phyloP scores from a whole-genome alignment of 1,140 invertebrate species.

The Brachionus rubens region DNA sequence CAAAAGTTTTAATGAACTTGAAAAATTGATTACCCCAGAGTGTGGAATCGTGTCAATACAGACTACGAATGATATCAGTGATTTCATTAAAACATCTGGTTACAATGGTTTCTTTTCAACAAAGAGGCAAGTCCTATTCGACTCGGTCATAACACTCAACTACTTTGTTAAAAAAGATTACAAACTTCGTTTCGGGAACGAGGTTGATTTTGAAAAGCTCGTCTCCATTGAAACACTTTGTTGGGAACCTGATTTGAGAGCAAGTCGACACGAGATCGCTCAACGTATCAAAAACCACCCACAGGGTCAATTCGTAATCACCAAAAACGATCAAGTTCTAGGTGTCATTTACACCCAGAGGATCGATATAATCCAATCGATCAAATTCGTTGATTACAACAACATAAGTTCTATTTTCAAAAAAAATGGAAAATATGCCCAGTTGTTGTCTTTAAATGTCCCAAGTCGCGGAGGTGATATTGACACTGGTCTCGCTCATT shows the following conservation, averaged over 20 bases:
- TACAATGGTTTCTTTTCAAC: neutral
- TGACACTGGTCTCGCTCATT: neutral
- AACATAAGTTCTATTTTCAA: conserved; percentile 1
- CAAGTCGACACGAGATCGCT: neutral
- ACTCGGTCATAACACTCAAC: neutral
- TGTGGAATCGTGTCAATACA: neutral
- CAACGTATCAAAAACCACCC: neutral
- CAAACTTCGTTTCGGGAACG: neutral
- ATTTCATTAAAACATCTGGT: neutral
- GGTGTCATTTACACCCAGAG: neutral
- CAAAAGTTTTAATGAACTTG: neutral
- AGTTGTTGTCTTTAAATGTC: neutral
- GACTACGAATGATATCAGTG: neutral
- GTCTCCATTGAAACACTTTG: neutral
- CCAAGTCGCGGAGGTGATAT: neutral
- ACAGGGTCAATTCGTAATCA: neutral
- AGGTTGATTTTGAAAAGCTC: neutral
- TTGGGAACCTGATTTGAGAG: neutral
- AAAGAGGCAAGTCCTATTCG: neutral
- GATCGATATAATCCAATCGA: neutral
- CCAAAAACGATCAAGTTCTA: neutral
- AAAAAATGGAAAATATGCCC: conserved; percentile 8
- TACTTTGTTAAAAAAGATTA: conserved; percentile 10
- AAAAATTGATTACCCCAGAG: neutral
- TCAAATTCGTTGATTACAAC: neutral